phyloP scores from a whole-genome alignment of 2,113 vertebrate species.

The Neogale vison region DNA sequence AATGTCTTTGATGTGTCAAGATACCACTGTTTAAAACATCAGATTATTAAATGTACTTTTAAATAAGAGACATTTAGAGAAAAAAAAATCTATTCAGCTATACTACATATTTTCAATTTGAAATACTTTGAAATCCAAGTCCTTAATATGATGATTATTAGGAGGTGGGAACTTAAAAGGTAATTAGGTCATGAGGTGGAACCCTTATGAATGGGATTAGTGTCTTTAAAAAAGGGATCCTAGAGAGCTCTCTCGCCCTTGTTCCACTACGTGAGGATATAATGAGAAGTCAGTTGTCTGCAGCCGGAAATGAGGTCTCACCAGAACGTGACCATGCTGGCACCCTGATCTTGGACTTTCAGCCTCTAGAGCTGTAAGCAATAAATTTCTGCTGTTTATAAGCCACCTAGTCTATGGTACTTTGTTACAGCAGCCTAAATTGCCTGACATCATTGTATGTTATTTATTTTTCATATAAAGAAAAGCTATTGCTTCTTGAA shows the following conservation, averaged over 20 bases:
- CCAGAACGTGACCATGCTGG: not conserved
- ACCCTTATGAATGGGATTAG: not conserved
- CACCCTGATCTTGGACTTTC: not conserved
- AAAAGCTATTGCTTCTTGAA: not conserved
- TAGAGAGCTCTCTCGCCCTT: not conserved
- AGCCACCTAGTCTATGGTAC: not conserved
- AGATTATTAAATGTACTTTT: not conserved
- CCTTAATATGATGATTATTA: not conserved
- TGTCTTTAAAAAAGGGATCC: not conserved
- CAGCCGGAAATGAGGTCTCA: not conserved
- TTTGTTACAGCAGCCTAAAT: not conserved
- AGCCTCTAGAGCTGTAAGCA: not conserved
- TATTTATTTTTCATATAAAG: not conserved
- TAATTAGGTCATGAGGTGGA: not conserved
- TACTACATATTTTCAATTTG: not conserved
- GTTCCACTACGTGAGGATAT: not conserved
- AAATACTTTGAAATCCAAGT: not conserved
- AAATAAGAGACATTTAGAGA: not conserved
- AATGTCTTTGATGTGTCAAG: not conserved
- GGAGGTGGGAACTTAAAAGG: not conserved
- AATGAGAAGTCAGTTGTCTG: not conserved
- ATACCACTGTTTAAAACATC: not conserved
- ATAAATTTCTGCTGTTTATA: not conserved
- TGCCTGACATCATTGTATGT: not conserved
- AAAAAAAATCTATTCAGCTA: not conserved